phyloP scores from a whole-genome alignment of 92 coral and sea anemone genomes.

The Phenganax stokvisi region DNA sequence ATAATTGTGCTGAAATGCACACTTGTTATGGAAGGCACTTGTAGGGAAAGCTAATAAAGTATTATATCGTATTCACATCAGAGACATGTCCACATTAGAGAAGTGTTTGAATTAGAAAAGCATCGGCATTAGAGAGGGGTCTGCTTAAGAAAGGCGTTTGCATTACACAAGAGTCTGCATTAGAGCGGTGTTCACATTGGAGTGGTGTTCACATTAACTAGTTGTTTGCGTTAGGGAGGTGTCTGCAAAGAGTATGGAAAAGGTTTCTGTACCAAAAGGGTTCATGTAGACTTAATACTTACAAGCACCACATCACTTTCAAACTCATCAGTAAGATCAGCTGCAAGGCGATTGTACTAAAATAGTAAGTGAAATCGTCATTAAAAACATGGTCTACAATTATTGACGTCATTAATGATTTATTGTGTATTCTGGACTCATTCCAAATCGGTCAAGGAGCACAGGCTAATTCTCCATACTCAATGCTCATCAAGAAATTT shows the following conservation, averaged over 20 bases:
- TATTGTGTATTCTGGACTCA: background rate
- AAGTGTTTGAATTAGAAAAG: no score
- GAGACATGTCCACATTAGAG: no score
- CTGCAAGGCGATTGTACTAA: slow-evolving; percentile 32
- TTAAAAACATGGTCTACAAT: background rate
- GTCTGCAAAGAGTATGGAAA: background rate
- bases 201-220: no score
- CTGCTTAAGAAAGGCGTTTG: no score
- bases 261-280: background rate
- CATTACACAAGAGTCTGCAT: no score
- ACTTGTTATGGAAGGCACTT: no score
- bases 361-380: background rate
- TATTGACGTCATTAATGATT: background rate
- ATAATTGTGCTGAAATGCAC: no score
- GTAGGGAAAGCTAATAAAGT: no score
- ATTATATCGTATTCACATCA: no score
- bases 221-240: background rate
- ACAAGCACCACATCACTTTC: slow-evolving; percentile 25
- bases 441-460: background rate
- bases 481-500: no score
- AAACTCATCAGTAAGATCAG: slow-evolving; percentile 32
- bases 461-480: background rate
- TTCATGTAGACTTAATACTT: background rate
- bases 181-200: no score
- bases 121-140: no score